Percentiles rank a stretch among this genome's conserved stretches.
Conservation (phyloP, 2,888 invertebrate genomes). For the Caenorhabditis plicata region DNA sequence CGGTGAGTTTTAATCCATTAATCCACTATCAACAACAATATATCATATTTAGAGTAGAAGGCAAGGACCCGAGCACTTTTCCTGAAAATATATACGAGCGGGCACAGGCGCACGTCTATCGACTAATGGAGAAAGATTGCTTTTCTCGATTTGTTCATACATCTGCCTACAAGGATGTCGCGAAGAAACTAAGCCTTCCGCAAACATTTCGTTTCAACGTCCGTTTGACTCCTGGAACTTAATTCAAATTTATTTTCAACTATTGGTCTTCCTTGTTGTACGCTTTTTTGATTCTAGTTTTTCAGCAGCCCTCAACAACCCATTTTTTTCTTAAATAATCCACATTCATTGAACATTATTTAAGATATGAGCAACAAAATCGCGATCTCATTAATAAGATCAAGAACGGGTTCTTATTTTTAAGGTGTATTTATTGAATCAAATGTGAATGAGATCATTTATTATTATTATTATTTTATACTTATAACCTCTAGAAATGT, state of each 20-base stretch:
- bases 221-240: slow-evolving; percentile 31
- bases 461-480: no score
- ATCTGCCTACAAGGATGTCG: slow-evolving; percentile 50
- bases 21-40: not conserved
- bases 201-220: slow-evolving; percentile 54
- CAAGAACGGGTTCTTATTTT: no score
- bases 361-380: slow-evolving; percentile 2
- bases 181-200: slow-evolving; percentile 50
- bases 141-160: slow-evolving; percentile 59
- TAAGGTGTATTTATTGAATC: no score
- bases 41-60: slow-evolving; percentile 38
- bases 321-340: slow-evolving; percentile 7
- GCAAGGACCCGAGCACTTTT: slow-evolving; percentile 43
- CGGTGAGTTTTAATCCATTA: slow-evolving; percentile 17
- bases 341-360: not conserved
- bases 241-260: not conserved
- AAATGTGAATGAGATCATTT: no score
- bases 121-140: slow-evolving; percentile 57
- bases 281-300: slow-evolving; percentile 6
- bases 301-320: not conserved
- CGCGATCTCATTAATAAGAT: slow-evolving; percentile 8
- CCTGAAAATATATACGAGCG: slow-evolving; percentile 53
- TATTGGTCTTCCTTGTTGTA: not conserved
- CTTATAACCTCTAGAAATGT: no score
- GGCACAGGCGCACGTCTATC: slow-evolving; percentile 54